phyloP scores from a whole-genome alignment of 2,797 vertebrate genomes.

The Xenentodon cancila region DNA sequence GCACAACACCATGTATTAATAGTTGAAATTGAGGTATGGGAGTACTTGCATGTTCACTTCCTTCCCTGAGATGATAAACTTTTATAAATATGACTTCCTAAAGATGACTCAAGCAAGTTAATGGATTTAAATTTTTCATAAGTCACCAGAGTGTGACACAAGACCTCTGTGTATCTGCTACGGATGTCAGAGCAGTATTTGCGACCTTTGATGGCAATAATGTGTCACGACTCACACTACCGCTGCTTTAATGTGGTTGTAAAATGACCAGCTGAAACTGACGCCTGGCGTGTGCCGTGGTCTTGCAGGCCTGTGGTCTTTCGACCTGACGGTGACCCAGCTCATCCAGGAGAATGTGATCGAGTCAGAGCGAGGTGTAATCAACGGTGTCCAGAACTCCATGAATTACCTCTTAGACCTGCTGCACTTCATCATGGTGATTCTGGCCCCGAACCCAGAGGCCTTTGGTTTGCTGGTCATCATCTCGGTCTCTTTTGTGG shows the following conservation, averaged over 20 bases:
- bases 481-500: constrained; percentile 97
- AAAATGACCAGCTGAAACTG: constrained; percentile 22
- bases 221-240: constrained; percentile 8
- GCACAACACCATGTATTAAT: too few species aligned
- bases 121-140: constrained; percentile 25
- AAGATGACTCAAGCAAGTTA: background rate
- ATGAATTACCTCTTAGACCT: constrained; percentile 99
- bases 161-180: background rate
- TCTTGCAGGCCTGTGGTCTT: constrained; percentile 94
- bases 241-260: constrained; percentile 32
- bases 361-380: constrained; percentile 95
- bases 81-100: constrained; percentile 37
- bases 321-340: constrained; percentile 97
- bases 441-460: constrained; percentile 95
- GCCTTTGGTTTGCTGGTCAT: constrained; percentile 96
- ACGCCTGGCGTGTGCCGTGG: constrained; percentile 23
- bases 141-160: constrained; percentile 7
- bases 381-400: constrained; percentile 99
- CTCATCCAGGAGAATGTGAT: constrained; percentile 97
- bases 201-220: constrained; percentile 75
- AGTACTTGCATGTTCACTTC: constrained; percentile 24
- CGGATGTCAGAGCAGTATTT: constrained; percentile 46
- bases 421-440: constrained; percentile 99
- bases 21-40: too few species aligned
- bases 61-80: constrained; percentile 17